Evolutionary conservation across 2,113 vertebrate species (phyloP).

Genomic region (Onychostoma macrolepis): DNA sequence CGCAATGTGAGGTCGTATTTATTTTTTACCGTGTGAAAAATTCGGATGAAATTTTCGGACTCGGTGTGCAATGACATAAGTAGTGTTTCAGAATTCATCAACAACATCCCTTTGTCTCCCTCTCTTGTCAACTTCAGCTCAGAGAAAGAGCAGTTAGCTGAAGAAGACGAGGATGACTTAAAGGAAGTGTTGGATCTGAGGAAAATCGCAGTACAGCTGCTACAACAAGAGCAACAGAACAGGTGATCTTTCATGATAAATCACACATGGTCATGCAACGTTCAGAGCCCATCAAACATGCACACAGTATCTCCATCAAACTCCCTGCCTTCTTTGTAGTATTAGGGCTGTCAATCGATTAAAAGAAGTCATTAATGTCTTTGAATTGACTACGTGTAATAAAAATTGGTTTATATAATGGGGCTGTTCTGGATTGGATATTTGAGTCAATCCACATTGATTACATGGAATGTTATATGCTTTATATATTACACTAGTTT

Average conservation of each 20-base stretch:
- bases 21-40: too few species aligned
- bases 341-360: not conserved
- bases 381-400: not conserved
- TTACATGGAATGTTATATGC: not conserved
- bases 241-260: constrained; percentile 73
- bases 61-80: too few species aligned
- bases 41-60: too few species aligned
- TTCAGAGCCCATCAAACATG: constrained; percentile 1
- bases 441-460: not conserved
- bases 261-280: not conserved
- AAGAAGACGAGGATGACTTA: constrained; percentile 88
- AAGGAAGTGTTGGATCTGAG: constrained; percentile 94
- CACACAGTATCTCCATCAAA: constrained; percentile 8
- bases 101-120: constrained; percentile 36
- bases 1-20: too few species aligned
- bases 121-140: constrained; percentile 69
- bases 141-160: constrained; percentile 85
- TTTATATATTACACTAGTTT: not conserved
- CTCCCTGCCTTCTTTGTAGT: not conserved
- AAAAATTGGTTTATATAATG: not conserved
- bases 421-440: not conserved
- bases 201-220: constrained; percentile 92
- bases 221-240: constrained; percentile 96
- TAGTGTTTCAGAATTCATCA: not conserved
- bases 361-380: not conserved